A percentile compares a stretch with the other conserved stretches of the same genome.
These are phyloP conservation scores for Aselliscus stoliczkanus DNA, from an alignment of 2,797 vertebrate species.

Conservation along the genomic window DNA sequence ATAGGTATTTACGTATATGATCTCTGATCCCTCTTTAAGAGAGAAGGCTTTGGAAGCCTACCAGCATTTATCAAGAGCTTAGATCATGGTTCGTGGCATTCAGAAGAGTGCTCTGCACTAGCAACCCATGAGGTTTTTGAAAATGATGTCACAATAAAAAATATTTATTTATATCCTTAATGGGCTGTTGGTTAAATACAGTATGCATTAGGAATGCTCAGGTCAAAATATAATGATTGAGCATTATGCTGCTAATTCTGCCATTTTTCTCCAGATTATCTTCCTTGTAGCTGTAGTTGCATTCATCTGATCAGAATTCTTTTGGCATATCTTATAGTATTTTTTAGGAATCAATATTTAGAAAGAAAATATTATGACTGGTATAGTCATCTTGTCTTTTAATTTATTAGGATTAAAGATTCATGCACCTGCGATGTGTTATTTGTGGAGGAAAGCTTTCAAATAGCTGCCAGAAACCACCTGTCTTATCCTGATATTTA, in stretches of 20 bases:
- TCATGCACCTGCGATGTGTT: conserved; percentile 34
- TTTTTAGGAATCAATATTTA: conserved; percentile 19
- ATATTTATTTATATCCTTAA: neutral
- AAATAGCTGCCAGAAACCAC: neutral
- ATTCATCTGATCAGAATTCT: conserved; percentile 7
- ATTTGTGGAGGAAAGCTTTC: conserved; percentile 39
- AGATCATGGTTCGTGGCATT: neutral
- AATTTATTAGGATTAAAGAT: conserved; percentile 36
- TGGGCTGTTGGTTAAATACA: conserved; percentile 13
- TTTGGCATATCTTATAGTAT: neutral
- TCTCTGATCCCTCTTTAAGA: neutral
- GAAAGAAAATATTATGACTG: conserved; percentile 51
- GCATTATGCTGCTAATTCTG: neutral
- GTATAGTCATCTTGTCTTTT: conserved; percentile 36
- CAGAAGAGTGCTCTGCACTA: neutral
- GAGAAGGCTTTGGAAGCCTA: neutral
- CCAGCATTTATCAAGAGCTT: neutral
- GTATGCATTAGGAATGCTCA: neutral
- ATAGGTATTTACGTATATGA: neutral
- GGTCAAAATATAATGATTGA: conserved; percentile 3
- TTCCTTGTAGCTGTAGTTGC: neutral
- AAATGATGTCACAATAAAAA: neutral
- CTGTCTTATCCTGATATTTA: conserved; percentile 47
- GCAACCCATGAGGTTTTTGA: neutral
- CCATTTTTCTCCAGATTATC: neutral